Conservation (phyloP, 2,888 invertebrate genomes). For the Drosophila meridionalis region DNA sequence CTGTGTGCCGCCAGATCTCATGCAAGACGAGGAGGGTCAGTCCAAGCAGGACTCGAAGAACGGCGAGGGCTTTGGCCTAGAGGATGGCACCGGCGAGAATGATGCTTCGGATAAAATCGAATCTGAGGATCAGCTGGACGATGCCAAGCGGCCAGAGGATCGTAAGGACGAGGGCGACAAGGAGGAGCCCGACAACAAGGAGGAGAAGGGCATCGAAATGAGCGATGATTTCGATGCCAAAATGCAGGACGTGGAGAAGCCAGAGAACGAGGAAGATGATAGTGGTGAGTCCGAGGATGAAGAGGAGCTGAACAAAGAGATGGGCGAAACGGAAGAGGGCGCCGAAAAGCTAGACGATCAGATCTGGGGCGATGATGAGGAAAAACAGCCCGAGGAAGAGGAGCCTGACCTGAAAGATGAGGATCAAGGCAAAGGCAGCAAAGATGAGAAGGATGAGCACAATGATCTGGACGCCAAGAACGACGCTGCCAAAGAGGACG, state of each 20-base stretch:
- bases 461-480: constrained; percentile 85
- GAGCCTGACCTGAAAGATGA: constrained; percentile 87
- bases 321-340: constrained; percentile 97
- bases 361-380: constrained; percentile 95
- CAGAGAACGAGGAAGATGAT: constrained; percentile 86
- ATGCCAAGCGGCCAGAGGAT: constrained; percentile 92
- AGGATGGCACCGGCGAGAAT: constrained; percentile 93
- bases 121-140: constrained; percentile 96
- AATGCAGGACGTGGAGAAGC: constrained; percentile 89
- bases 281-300: constrained; percentile 89
- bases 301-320: constrained; percentile 96
- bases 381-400: constrained; percentile 88
- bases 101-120: constrained; percentile 96
- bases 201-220: constrained; percentile 97
- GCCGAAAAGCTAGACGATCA: constrained; percentile 93
- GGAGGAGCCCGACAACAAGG: constrained; percentile 91
- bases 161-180: constrained; percentile 88
- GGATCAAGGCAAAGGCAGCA: constrained; percentile 89
- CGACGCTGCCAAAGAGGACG: constrained; percentile 86
- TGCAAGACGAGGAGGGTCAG: constrained; percentile 90
- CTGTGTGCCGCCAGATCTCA: constrained; percentile 94
- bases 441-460: constrained; percentile 89
- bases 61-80: constrained; percentile 93
- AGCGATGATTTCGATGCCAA: constrained; percentile 95
- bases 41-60: constrained; percentile 86